Base-by-base conservation (phyloP, 2,888 invertebrate species). In the Rhingia rostrata region DNA sequence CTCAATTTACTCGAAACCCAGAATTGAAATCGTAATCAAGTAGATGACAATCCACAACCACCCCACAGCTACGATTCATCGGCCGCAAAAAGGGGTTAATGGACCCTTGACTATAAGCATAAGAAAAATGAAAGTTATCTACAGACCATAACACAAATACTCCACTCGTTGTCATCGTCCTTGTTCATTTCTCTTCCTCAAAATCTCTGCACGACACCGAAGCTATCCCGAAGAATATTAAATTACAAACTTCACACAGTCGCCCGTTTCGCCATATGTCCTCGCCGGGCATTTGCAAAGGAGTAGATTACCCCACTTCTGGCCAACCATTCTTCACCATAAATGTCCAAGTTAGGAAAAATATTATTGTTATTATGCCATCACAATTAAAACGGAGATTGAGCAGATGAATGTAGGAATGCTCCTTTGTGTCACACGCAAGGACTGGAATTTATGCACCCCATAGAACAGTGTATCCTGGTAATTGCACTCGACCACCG, bases 161-260 rank as follows among this genome's bases (percentile, higher is more conserved):
- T 47, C 63, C 47, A 33, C 53, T 35, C 35, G 32, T 53, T 51
- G 49, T 39, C 49, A 49, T 14, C 12, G 22, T 49, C 47, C 51
- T 51, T 6, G n/a, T 9, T 77, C 47, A 61, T 56, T 37, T 61
- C 41, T 69, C 63, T 58, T 69, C 45, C 74, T 80, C 43, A 41
- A 67, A 73, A 58, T 43, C 69, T n/a, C 64, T 45, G 60, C 39
- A 47, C 14, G 45, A 63, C n/a, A 58, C 41, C 12, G 33, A n/a
- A 10, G 35, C 49, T 32, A 66, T 22, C 22, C 51, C 32, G 4
- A 32, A 43, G 66, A 64, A 79, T 83, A 83, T 83, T 73, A 63
- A 78, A 67, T 83, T 73, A 73, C 82, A 78, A 77, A 73, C 77
- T 82, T 63, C 66, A 70, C 64, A 69, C 54, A 69, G 54, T 49